Evolutionary conservation across 1,140 invertebrate genomes (phyloP).

Genomic region (Doryteuthis pealeii): DNA sequence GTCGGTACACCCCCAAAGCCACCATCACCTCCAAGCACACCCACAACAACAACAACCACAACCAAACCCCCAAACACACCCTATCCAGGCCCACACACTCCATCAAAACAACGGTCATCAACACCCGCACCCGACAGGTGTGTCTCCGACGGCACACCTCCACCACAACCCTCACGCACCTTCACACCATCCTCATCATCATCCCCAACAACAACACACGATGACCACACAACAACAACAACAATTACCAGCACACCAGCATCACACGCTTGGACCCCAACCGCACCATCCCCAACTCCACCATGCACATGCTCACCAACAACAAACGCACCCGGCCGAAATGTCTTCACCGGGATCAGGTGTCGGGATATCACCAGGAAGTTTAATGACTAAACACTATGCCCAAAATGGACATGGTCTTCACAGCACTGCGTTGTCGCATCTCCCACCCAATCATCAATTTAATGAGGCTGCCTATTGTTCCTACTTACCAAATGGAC

Average conservation of each 20-base stretch:
- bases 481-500: slow-evolving; percentile 4
- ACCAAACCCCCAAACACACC: neutral
- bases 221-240: neutral
- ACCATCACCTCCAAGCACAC: neutral
- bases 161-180: neutral
- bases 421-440: neutral
- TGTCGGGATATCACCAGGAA: neutral
- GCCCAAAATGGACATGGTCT: neutral
- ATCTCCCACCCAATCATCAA: neutral
- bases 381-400: neutral
- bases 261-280: neutral
- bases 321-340: neutral
- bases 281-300: neutral
- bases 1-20: neutral
- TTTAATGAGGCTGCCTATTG: neutral
- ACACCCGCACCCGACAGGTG: too few species aligned
- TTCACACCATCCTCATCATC: neutral
- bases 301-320: neutral
- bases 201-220: neutral
- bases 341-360: neutral
- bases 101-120: too few species aligned
- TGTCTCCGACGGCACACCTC: neutral
- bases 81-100: neutral
- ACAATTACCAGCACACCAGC: neutral
- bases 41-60: neutral